phyloP scores from a whole-genome alignment of 2,113 vertebrate species.

The Conger conger region DNA sequence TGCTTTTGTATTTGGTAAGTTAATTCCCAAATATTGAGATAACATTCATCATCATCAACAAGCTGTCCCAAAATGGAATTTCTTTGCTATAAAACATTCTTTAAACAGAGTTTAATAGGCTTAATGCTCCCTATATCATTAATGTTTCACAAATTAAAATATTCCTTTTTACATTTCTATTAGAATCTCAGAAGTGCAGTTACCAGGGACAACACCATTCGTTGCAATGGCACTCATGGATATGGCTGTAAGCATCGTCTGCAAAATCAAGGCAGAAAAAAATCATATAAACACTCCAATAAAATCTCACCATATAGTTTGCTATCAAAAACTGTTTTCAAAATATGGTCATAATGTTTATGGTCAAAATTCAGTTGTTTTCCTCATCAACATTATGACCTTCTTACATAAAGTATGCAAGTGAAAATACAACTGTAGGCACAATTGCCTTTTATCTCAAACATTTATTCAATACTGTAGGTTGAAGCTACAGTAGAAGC shows the following conservation, averaged over 20 bases:
- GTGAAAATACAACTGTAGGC: not conserved
- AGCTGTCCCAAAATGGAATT: no score
- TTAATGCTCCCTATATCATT: not conserved
- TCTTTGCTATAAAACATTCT: no score
- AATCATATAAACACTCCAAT: not conserved
- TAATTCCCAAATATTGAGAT: no score
- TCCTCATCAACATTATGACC: not conserved
- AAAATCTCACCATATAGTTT: not conserved
- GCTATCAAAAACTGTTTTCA: not conserved
- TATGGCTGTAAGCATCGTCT: slow-evolving; percentile 95
- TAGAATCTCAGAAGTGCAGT: not conserved
- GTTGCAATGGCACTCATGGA: slow-evolving; percentile 97
- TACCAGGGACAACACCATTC: slow-evolving; percentile 95
- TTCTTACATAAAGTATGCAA: not conserved
- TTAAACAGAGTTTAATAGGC: no score
- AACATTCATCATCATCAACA: no score
- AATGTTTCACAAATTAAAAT: not conserved
- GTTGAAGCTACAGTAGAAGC: not conserved
- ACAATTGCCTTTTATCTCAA: not conserved
- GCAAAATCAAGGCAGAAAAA: slow-evolving; percentile 34
- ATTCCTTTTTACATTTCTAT: not conserved
- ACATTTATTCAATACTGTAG: not conserved
- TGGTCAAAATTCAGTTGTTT: not conserved
- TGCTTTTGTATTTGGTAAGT: not conserved
- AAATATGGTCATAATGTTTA: not conserved